A percentile compares a stretch with the other conserved stretches of the same genome.
Conservation (phyloP, 2,797 vertebrate genomes). For the Odontamblyopus lacepedii region DNA sequence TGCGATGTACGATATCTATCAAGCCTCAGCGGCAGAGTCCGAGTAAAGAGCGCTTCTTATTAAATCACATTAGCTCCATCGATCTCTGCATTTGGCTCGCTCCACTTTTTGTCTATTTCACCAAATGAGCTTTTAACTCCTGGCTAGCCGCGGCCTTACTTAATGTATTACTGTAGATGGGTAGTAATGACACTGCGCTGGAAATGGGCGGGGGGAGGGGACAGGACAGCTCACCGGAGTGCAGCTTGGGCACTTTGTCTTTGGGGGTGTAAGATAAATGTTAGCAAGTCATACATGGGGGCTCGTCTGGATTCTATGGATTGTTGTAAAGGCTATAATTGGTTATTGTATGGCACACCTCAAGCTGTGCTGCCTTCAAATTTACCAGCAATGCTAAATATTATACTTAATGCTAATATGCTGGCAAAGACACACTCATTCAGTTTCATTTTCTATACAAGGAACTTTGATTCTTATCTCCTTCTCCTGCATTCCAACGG, state of each 20-base stretch:
- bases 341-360: no score
- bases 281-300: no score
- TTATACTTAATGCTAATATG: no score
- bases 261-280: neutral
- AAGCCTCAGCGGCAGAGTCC: slow-evolving; percentile 49
- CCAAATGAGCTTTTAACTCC: slow-evolving; percentile 74
- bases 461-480: no score
- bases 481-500: no score
- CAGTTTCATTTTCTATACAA: no score
- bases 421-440: no score
- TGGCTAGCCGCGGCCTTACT: slow-evolving; percentile 56
- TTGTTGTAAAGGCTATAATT: no score
- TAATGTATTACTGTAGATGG: slow-evolving; percentile 46
- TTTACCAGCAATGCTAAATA: no score
- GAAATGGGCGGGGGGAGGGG: neutral
- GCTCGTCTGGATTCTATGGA: no score
- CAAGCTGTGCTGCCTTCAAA: no score
- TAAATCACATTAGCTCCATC: slow-evolving; percentile 78
- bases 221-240: neutral
- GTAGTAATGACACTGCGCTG: slow-evolving; percentile 35
- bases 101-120: slow-evolving; percentile 72
- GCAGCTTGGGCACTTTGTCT: slow-evolving; percentile 1
- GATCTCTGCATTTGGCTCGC: slow-evolving; percentile 66
- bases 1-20: slow-evolving; percentile 72
- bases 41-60: slow-evolving; percentile 71